Evolutionary conservation across 2,888 invertebrate species (phyloP).

Genomic region (Diplolepis rosae): DNA sequence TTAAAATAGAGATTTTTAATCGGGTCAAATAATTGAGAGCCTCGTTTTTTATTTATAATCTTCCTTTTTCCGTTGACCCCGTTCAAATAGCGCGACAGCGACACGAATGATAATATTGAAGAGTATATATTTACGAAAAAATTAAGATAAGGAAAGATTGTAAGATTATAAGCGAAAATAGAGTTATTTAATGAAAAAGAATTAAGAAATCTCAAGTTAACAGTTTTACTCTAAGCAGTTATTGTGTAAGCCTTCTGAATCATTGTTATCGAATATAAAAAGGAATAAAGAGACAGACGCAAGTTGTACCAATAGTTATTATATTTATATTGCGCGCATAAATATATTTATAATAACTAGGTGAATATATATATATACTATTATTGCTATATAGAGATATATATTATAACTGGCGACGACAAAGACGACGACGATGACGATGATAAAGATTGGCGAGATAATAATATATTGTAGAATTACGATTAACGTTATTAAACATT

Average conservation of each 20-base stretch:
- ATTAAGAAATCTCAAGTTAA: slow-evolving; percentile 57
- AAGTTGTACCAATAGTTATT: slow-evolving; percentile 23
- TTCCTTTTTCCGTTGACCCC: slow-evolving; percentile 21
- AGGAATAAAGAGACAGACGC: not conserved
- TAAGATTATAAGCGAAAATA: slow-evolving; percentile 34
- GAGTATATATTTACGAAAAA: slow-evolving; percentile 37
- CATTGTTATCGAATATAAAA: slow-evolving; percentile 43
- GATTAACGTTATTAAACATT: slow-evolving; percentile 69
- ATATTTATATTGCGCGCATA: slow-evolving; percentile 31
- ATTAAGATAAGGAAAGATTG: slow-evolving; percentile 47
- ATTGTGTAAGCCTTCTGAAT: slow-evolving; percentile 54
- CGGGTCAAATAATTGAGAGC: not conserved
- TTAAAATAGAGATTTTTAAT: slow-evolving; percentile 12
- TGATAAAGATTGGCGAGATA: slow-evolving; percentile 57
- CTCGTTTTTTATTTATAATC: slow-evolving; percentile 17
- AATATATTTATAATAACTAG: slow-evolving; percentile 41
- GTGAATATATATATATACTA: slow-evolving; percentile 49
- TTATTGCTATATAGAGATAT: slow-evolving; percentile 33
- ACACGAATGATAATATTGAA: slow-evolving; percentile 27
- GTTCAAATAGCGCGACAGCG: slow-evolving; percentile 8
- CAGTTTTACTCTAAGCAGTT: slow-evolving; percentile 49
- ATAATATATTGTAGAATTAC: slow-evolving; percentile 66
- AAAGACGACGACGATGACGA: slow-evolving; percentile 61
- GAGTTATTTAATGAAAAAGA: slow-evolving; percentile 47
- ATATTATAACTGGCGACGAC: slow-evolving; percentile 39